Evolutionary conservation across 2,888 invertebrate species (phyloP), one percentile per base, ranked within the genome.

Genomic region (Andrena minutula): DNA sequence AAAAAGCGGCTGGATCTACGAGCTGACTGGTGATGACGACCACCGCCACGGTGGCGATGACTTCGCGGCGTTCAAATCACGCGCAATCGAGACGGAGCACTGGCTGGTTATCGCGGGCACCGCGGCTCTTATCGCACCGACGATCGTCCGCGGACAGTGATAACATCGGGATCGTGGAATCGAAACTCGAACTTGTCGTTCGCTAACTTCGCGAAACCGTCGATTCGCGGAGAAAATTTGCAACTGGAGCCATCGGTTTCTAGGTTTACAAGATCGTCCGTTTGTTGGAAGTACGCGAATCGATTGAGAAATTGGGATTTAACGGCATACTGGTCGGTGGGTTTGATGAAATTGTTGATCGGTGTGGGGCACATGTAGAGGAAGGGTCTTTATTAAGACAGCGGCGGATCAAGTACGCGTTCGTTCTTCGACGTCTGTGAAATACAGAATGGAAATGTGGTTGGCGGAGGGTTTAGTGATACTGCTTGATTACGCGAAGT

Each of bases 21-120:
- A 72, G 76, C 69, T n/a, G 32, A 56, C 32, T 63, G 49, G 53
- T 23, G 70, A 68, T 30, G 75, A 75, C 71, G 81, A 88, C 83
- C 83, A 85, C 81, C 79, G 68, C 73, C 78, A 69, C 30, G 68
- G 35, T 77, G 79, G 73, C 32, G 69, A 79, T 47, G 79, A n/a
- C 26, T 49, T 91, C 72, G 89, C 90, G 91, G 93, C 93, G 93
- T 94, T 94, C 93, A 94, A 94, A 93, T 94, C 94, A 93, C 93
- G 89, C 87, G 74, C 58, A 75, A 77, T 87, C 87, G 88, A 84
- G 82, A 83, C 75, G 75, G 77, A 7, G 8, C 23, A 8, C 23
- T 56, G 23, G 10, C 26, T 56, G 56, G 23, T 26, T 56, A 26
- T 56, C 56, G 53, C 26, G 53, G 5, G 2, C 20, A 6, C 10